A percentile compares a stretch with the other conserved stretches of the same genome.
Conservation (phyloP, 2,113 vertebrate species). For the human (Homo sapiens) region GRCh38 chr4:153290001-153290500, state of each 20-base stretch:
- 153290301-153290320: neutral
- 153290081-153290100: neutral
- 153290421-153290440: neutral
- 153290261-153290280: neutral
- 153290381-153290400: neutral
- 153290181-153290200: neutral
- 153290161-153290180: neutral
- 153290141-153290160: neutral
- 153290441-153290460: neutral
- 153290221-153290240: neutral
- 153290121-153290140: neutral
- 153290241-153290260: neutral
- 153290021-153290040: neutral
- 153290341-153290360: neutral
- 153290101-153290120: neutral
- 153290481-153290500: neutral
- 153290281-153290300: neutral
- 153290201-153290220: neutral
- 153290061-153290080: neutral
- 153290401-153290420: neutral
- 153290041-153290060: neutral
- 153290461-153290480: neutral
- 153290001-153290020: neutral
- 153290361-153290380: neutral
- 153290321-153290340: neutral